Base-by-base conservation (phyloP, 2,113 vertebrate species). In the Chiloscyllium plagiosum region DNA sequence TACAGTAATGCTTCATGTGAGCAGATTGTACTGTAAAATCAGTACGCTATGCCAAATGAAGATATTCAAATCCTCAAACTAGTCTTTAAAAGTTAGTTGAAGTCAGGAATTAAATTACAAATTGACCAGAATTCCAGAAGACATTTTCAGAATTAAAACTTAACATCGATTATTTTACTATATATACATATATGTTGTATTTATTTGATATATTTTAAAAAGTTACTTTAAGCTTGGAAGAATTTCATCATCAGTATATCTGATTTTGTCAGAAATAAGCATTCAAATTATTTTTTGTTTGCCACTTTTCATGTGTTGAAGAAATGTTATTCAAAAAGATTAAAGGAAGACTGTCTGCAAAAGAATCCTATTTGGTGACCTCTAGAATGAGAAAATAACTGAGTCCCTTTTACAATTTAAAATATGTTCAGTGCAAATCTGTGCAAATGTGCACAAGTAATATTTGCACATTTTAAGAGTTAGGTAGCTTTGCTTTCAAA, bases 311-410 rank as follows among this genome's bases (percentile, higher is more conserved):
- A 33, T 52, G 68, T 24, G 42, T 56, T 76, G 68, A 42, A 72
- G 26, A 95, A 95, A 95, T 76, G 47, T 95, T 95, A 95, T 33
- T 95, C 69, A 76, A 95, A 70, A 52, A 26, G 94, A 1, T 37
- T 72, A 29, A 95, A 95, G 94, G 69, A 95, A 95, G 94, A 95
- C 69, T 95, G 66, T 95, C 94, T 95, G 94, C 94, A 72, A 72
- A 70, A 70, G 5, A 26, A 19, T 69, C 22, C 26, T 33, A 26
- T 76, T 72, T 76, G 22, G 17, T 37, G 80, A 83, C 20, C 37
- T 83, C 37, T 83, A 6, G 19, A 83, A 83, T 95, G 47, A 26
- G 26, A 52, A 95, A 95, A 72, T 72, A 50, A 29, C 3, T 42
- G 10, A 72, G 52, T 37, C 69, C 24, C 47, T 20, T 50, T 69